Percentiles rank a stretch among this genome's conserved stretches.
Evolutionary conservation across 2,113 vertebrate genomes (phyloP).

Genomic region (Psettodes erumei): DNA sequence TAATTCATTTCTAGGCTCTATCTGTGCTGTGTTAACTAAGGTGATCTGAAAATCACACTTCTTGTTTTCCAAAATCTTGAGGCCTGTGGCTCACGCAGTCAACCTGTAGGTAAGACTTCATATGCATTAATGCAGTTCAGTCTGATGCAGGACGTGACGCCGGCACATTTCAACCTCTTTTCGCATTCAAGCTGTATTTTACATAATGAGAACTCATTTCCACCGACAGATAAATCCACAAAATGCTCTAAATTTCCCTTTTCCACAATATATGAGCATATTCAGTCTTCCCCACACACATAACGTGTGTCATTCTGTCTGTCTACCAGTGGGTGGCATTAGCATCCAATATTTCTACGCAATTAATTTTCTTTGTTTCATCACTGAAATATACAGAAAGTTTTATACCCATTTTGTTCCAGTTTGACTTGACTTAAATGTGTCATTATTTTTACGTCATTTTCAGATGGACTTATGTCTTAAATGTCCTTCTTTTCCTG

Average conservation of each 20-base stretch:
- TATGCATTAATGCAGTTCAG: constrained; percentile 15
- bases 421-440: not conserved
- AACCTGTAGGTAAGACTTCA: constrained; percentile 20
- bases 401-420: not conserved
- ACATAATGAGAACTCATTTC: not conserved
- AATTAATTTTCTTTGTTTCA: constrained; percentile 26
- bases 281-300: constrained; percentile 40
- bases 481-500: not conserved
- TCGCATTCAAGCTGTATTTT: not conserved
- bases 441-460: constrained; percentile 15
- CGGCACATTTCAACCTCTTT: constrained; percentile 15
- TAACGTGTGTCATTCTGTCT: constrained; percentile 58
- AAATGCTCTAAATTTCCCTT: constrained; percentile 25
- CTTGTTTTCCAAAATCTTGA: constrained; percentile 33
- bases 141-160: constrained; percentile 36
- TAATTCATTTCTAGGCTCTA: constrained; percentile 53
- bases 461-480: constrained; percentile 16
- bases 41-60: constrained; percentile 19
- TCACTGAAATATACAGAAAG: not conserved
- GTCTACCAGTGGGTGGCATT: constrained; percentile 77
- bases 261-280: not conserved
- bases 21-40: constrained; percentile 35
- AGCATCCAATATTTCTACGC: constrained; percentile 22
- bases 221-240: not conserved
- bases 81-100: constrained; percentile 54